phyloP scores from a whole-genome alignment of 2,113 vertebrate species.

The Protomyctophum bolini region DNA sequence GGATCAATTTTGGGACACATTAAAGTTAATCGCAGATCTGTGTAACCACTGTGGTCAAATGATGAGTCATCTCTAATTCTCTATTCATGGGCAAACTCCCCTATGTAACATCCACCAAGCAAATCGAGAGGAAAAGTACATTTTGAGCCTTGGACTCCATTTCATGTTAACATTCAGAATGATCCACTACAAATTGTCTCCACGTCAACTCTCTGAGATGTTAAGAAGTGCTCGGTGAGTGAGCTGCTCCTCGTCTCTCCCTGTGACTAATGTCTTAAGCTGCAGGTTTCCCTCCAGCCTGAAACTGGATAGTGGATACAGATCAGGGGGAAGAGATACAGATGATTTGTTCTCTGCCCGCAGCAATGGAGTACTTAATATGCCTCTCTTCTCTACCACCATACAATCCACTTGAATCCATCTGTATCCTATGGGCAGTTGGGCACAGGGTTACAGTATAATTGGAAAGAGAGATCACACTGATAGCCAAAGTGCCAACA shows the following conservation, averaged over 20 bases:
- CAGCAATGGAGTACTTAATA: slow-evolving; percentile 55
- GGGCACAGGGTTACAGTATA: slow-evolving; percentile 39
- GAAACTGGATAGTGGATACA: slow-evolving; percentile 49
- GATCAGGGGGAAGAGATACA: slow-evolving; percentile 55
- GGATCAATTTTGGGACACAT: too few relatives aligned
- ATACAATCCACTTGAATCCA: slow-evolving; percentile 47
- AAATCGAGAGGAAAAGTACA: too few relatives aligned
- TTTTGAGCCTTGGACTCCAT: slow-evolving; percentile 9
- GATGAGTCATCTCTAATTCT: too few relatives aligned
- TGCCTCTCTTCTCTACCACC: slow-evolving; percentile 38
- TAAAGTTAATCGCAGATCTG: too few relatives aligned
- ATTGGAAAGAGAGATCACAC: too few relatives aligned
- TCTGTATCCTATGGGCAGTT: slow-evolving; percentile 47
- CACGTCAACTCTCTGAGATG: slow-evolving; percentile 21
- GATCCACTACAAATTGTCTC: slow-evolving; percentile 29
- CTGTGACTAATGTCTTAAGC: slow-evolving; percentile 64
- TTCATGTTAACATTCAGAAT: slow-evolving; percentile 24
- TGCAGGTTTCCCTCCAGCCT: slow-evolving; percentile 47
- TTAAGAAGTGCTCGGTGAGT: slow-evolving; percentile 27
- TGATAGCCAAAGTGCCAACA: too few relatives aligned
- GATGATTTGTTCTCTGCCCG: slow-evolving; percentile 60
- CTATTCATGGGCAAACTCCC: too few relatives aligned
- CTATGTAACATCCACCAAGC: too few relatives aligned
- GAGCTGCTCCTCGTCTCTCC: slow-evolving; percentile 41
- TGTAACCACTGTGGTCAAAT: too few relatives aligned